Percentiles rank a stretch among this genome's conserved stretches.
These are phyloP conservation scores for Pteronura brasiliensis DNA, from an alignment of 2,113 vertebrate species.

Conservation along the genomic window DNA sequence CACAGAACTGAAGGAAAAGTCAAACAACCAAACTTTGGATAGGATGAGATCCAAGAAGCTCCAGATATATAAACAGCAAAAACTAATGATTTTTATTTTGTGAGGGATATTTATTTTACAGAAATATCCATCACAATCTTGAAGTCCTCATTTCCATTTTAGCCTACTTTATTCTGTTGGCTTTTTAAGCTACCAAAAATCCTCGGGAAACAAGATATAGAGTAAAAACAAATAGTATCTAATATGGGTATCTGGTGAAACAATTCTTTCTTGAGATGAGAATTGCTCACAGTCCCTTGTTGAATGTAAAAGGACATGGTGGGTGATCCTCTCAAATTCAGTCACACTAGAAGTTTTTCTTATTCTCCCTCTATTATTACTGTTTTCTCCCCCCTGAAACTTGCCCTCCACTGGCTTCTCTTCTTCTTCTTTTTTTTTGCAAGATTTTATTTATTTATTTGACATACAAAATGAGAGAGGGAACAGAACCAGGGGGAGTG, in stretches of 20 bases:
- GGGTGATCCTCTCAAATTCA: background rate
- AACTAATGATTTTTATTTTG: background rate
- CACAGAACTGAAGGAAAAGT: background rate
- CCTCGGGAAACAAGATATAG: background rate
- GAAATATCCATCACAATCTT: background rate
- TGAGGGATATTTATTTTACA: background rate
- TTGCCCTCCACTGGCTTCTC: background rate
- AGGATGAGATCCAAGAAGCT: background rate
- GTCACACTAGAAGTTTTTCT: background rate
- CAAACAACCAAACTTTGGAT: background rate
- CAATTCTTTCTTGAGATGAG: background rate
- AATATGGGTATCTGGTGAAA: background rate
- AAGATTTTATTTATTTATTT: too few species aligned
- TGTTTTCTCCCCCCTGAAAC: background rate
- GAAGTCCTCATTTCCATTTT: background rate
- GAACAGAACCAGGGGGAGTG: too few species aligned
- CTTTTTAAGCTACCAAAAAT: background rate
- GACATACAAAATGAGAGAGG: too few species aligned
- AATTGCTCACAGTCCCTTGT: background rate
- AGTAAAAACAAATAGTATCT: background rate
- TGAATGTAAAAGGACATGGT: background rate
- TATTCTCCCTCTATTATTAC: background rate
- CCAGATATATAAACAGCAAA: background rate
- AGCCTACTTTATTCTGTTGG: background rate
- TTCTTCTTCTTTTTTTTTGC: too few species aligned